These are phyloP conservation scores for Notothenia coriiceps DNA, from an alignment of 2,113 vertebrate species.

Conservation along the genomic window DNA sequence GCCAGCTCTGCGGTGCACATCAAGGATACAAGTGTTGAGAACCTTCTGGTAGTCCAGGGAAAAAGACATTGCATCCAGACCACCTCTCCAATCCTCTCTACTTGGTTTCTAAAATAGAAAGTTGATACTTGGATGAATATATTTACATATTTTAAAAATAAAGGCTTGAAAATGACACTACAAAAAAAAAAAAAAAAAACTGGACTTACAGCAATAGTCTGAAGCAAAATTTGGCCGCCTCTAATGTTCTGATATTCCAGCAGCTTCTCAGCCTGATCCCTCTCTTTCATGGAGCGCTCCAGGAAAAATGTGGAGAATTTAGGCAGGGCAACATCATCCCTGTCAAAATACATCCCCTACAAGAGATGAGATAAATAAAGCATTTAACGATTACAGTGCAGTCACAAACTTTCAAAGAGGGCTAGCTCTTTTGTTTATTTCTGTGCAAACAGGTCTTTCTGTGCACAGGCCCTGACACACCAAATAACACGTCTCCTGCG, in stretches of 20 bases:
- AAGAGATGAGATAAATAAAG: background rate
- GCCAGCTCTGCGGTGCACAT: constrained; percentile 73
- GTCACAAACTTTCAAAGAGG: background rate
- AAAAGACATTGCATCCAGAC: constrained; percentile 80
- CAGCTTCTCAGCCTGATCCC: constrained; percentile 80
- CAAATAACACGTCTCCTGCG: too few relatives aligned
- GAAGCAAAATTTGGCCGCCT: constrained; percentile 81
- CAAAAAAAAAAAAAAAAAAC: background rate
- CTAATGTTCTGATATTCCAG: constrained; percentile 83
- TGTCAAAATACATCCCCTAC: constrained; percentile 85
- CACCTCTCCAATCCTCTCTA: constrained; percentile 80
- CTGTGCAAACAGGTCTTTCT: background rate
- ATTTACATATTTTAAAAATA: background rate
- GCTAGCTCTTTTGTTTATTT: background rate
- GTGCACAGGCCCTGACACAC: too few relatives aligned
- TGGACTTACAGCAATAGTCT: constrained; percentile 75
- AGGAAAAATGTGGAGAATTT: constrained; percentile 83
- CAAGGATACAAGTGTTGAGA: constrained; percentile 74
- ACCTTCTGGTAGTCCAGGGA: constrained; percentile 83
- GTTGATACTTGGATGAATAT: background rate
- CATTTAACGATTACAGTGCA: background rate
- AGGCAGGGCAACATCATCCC: constrained; percentile 81
- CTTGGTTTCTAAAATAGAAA: constrained; percentile 75
- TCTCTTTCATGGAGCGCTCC: constrained; percentile 78
- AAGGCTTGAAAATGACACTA: background rate